phyloP scores from a whole-genome alignment of 2,113 vertebrate genomes.

The Antechinus flavipes region DNA sequence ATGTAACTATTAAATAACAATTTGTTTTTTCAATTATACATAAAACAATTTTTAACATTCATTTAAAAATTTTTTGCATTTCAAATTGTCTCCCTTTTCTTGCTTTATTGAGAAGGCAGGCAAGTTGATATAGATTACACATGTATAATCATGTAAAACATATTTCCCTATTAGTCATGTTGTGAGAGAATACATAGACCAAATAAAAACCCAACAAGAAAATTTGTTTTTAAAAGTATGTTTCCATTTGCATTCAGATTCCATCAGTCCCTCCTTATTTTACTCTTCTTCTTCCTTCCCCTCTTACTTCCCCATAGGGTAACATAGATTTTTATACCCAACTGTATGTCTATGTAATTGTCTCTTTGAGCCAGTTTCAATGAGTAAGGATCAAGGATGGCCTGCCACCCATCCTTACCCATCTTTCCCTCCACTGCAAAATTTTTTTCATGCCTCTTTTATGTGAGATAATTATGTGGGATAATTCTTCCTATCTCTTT shows the following conservation, averaged over 20 bases:
- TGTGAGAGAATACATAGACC: neutral
- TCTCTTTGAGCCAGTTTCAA: too few species aligned
- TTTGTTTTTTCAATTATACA: neutral
- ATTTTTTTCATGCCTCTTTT: too few species aligned
- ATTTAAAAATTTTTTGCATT: neutral
- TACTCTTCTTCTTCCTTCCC: too few species aligned
- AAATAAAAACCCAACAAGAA: neutral
- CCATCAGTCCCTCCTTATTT: too few species aligned
- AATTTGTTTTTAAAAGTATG: neutral
- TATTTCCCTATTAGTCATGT: neutral
- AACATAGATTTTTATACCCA: too few species aligned
- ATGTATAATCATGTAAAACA: neutral
- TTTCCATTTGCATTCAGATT: neutral
- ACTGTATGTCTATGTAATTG: too few species aligned
- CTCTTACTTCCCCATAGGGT: too few species aligned
- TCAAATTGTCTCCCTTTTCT: neutral
- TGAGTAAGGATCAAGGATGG: too few species aligned
- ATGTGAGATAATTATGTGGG: too few species aligned
- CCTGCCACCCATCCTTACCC: too few species aligned
- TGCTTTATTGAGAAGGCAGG: neutral
- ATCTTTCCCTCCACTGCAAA: too few species aligned
- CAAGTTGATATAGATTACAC: neutral
- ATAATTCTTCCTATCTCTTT: too few species aligned
- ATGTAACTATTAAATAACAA: neutral
- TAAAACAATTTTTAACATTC: neutral